phyloP scores from a whole-genome alignment of 2,888 invertebrate species.

The Tetramorium bicarinatum region DNA sequence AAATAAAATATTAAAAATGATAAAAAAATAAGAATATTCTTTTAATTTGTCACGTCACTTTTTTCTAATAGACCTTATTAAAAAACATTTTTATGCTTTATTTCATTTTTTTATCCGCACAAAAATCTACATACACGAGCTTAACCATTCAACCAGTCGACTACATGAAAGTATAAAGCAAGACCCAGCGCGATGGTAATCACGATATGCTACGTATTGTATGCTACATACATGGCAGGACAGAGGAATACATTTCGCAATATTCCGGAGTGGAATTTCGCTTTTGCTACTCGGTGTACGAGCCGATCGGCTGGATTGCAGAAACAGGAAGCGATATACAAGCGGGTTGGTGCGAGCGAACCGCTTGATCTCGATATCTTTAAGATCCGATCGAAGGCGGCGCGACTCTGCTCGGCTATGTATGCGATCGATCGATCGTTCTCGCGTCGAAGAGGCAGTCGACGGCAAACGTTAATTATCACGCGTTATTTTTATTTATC shows the following conservation, averaged over 20 bases:
- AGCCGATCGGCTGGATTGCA: slow-evolving; percentile 64
- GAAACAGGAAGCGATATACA: slow-evolving; percentile 74
- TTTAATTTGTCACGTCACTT: not conserved
- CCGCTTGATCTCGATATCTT: slow-evolving; percentile 67
- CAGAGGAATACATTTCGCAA: slow-evolving; percentile 40
- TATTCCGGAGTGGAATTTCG: slow-evolving; percentile 42
- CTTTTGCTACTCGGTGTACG: slow-evolving; percentile 24
- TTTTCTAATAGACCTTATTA: not conserved
- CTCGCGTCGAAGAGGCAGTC: slow-evolving; percentile 37
- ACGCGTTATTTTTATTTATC: slow-evolving; percentile 72
- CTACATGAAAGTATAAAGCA: not conserved
- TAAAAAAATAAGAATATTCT: not conserved
- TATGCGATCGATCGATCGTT: slow-evolving; percentile 65
- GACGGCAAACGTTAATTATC: slow-evolving; percentile 75
- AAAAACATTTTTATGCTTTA: not conserved
- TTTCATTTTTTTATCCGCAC: not conserved
- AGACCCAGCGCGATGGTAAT: not conserved
- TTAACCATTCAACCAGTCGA: not conserved
- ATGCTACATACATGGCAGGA: not conserved
- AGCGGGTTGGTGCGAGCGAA: slow-evolving; percentile 61
- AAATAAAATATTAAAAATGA: not conserved
- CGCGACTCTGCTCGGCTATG: slow-evolving; percentile 38
- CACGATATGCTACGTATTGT: not conserved
- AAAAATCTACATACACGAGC: not conserved
- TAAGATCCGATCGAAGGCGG: slow-evolving; percentile 67